Evolutionary conservation across 2,113 vertebrate species (phyloP).

Genomic region (Epinephelus fuscoguttatus): DNA sequence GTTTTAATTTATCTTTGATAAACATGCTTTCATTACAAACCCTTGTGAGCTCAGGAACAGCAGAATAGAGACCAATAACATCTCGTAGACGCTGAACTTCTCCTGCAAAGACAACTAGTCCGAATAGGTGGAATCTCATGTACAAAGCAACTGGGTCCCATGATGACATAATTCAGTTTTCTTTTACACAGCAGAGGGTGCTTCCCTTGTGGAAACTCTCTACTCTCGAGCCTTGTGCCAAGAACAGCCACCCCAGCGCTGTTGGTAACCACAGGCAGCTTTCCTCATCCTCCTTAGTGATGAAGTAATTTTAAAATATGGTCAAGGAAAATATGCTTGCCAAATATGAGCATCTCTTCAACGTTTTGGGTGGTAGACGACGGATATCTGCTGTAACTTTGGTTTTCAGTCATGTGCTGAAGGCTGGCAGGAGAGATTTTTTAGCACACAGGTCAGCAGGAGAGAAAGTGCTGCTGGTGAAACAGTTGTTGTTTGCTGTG

Average conservation of each 20-base stretch:
- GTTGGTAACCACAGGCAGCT: conserved; percentile 69
- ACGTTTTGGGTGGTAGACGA: conserved; percentile 45
- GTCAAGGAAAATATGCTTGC: conserved; percentile 63
- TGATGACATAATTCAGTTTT: conserved; percentile 60
- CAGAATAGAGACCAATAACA: background rate
- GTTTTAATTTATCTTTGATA: background rate
- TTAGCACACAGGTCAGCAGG: conserved; percentile 23
- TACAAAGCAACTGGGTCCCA: conserved; percentile 24
- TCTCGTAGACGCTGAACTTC: background rate
- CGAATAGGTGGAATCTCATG: conserved; percentile 23
- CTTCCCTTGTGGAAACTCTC: conserved; percentile 72
- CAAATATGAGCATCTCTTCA: conserved; percentile 61
- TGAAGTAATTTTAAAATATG: conserved; percentile 64
- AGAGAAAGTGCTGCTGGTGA: background rate
- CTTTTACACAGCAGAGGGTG: conserved; percentile 59
- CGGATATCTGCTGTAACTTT: conserved; percentile 37
- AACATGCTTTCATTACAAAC: background rate
- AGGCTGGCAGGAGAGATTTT: conserved; percentile 2
- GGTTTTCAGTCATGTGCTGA: conserved; percentile 34
- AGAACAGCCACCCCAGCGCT: conserved; percentile 64
- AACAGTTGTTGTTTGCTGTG: background rate
- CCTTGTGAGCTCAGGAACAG: background rate
- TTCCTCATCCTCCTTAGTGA: conserved; percentile 65
- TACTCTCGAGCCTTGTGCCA: conserved; percentile 43
- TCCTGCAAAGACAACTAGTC: background rate